These are phyloP conservation scores for Tetanocera ferruginea DNA, from an alignment of 2,888 invertebrate species.

Conservation along the genomic window DNA sequence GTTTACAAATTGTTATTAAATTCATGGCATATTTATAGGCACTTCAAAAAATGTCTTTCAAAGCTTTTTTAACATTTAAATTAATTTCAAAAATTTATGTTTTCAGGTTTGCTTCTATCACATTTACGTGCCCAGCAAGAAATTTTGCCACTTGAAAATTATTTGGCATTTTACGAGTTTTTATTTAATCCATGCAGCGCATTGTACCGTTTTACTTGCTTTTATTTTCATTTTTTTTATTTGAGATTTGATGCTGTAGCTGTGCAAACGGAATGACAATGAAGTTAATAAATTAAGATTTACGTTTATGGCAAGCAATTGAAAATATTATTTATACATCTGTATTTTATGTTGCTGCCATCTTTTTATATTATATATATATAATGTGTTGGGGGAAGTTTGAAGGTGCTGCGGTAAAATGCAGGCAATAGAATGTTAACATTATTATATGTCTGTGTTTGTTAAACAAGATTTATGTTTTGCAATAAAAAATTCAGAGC, in stretches of 20 bases:
- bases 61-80: not conserved
- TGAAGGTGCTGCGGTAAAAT: too few relatives aligned
- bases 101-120: not conserved
- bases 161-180: slow-evolving; percentile 7
- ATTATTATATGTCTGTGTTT: too few relatives aligned
- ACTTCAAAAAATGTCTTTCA: not conserved
- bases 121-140: not conserved
- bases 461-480: too few relatives aligned
- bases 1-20: slow-evolving; percentile 1
- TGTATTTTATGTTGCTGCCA: not conserved
- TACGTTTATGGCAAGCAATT: slow-evolving; percentile 3
- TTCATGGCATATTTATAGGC: slow-evolving; percentile 10
- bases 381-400: not conserved
- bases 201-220: not conserved
- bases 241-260: not conserved
- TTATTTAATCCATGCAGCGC: not conserved
- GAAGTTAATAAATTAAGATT: slow-evolving; percentile 29
- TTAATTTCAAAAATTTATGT: not conserved
- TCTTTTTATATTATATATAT: not conserved
- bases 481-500: too few relatives aligned
- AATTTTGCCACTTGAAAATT: slow-evolving; percentile 20
- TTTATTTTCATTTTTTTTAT: not conserved
- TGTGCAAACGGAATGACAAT: not conserved
- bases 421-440: too few relatives aligned
- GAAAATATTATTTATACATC: not conserved